A percentile compares a stretch with the other conserved stretches of the same genome.
phyloP scores from a whole-genome alignment of 2,797 vertebrate genomes.

The Furcifer pardalis region DNA sequence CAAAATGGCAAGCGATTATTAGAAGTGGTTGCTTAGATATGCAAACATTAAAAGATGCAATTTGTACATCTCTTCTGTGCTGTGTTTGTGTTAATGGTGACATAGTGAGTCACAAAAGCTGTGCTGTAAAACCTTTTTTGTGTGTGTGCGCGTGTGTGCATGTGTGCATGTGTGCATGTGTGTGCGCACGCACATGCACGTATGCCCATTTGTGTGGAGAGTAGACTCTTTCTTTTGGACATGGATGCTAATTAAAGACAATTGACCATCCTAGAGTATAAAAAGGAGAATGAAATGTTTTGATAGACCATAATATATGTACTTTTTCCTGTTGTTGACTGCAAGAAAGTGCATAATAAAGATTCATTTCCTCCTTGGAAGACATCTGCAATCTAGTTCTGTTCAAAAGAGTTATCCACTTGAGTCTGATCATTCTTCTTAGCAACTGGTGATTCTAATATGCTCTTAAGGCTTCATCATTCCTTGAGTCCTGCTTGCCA shows the following conservation, averaged over 20 bases:
- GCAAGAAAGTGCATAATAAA: not conserved
- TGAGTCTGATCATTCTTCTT: not conserved
- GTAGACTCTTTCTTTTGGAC: not conserved
- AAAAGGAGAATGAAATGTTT: not conserved
- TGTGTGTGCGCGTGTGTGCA: not conserved
- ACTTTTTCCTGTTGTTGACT: not conserved
- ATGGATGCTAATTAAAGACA: constrained; percentile 16
- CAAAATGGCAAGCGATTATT: constrained; percentile 8
- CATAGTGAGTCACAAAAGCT: not conserved
- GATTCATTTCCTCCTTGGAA: not conserved
- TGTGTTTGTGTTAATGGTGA: not conserved
- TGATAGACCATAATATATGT: not conserved
- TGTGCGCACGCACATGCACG: no score
- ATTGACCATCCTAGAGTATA: constrained; percentile 15
- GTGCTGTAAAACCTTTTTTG: not conserved
- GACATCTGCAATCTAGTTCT: constrained; percentile 12
- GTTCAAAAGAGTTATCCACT: not conserved
- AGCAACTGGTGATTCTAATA: not conserved
- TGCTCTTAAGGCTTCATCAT: not conserved
- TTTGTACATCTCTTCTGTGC: not conserved
- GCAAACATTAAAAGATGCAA: constrained; percentile 10
- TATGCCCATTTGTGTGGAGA: no score
- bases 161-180: no score
- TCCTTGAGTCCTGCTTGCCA: not conserved
- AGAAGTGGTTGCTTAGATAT: not conserved